Evolutionary conservation across 2,113 vertebrate species (phyloP).

Genomic region (Notothenia rossii): DNA sequence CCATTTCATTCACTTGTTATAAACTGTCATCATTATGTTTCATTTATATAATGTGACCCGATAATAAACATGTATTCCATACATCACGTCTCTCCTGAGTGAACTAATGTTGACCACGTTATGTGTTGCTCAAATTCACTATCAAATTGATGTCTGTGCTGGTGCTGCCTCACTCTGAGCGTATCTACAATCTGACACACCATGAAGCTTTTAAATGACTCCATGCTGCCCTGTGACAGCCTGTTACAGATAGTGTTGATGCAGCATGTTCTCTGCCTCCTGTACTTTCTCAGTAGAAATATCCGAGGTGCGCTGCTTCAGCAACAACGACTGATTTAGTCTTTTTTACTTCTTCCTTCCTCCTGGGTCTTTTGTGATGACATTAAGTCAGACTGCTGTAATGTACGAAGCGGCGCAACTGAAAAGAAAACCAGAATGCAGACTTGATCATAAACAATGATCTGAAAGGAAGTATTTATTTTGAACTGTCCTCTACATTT

Average conservation of each 20-base stretch:
- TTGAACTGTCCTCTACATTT: slow-evolving; percentile 16
- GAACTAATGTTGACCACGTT: background rate
- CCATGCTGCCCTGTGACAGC: slow-evolving; percentile 31
- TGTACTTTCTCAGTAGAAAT: slow-evolving; percentile 16
- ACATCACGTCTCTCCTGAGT: too few relatives aligned
- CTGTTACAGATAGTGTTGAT: slow-evolving; percentile 38
- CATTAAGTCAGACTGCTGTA: background rate
- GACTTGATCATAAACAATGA: slow-evolving; percentile 7
- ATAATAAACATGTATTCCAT: too few relatives aligned
- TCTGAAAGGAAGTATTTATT: slow-evolving; percentile 13
- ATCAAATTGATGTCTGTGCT: background rate
- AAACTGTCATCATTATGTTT: too few relatives aligned
- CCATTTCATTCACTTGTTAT: too few relatives aligned
- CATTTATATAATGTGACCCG: too few relatives aligned
- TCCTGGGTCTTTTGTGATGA: background rate
- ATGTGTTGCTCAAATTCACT: slow-evolving; percentile 11
- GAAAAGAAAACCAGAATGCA: slow-evolving; percentile 4
- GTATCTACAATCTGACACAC: background rate
- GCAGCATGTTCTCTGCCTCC: slow-evolving; percentile 17
- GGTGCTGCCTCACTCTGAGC: background rate
- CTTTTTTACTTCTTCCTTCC: background rate
- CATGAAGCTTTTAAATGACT: slow-evolving; percentile 10
- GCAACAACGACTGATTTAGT: background rate
- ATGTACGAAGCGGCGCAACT: background rate
- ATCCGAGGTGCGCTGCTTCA: background rate